phyloP scores from a whole-genome alignment of 2,113 vertebrate species.

The Tor tambroides region DNA sequence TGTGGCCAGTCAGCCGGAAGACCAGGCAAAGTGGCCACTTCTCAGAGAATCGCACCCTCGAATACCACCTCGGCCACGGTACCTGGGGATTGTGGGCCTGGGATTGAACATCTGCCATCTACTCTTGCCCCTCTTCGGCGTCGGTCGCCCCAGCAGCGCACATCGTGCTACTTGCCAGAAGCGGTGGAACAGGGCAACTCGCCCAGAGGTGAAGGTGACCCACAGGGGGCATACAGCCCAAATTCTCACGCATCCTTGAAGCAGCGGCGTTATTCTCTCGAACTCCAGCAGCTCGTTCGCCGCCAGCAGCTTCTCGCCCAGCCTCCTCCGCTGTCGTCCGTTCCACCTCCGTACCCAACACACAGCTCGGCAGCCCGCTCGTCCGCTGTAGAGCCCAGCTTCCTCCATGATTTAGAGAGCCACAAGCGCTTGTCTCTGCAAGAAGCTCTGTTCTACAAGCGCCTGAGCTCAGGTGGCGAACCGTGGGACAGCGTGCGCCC shows the following conservation, averaged over 20 bases:
- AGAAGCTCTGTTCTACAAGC: constrained; percentile 79
- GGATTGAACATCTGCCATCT: constrained; percentile 62
- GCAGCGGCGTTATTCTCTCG: constrained; percentile 78
- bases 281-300: constrained; percentile 78
- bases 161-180: constrained; percentile 73
- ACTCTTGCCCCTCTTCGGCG: constrained; percentile 71
- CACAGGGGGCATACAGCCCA: constrained; percentile 61
- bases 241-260: constrained; percentile 66
- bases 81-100: constrained; percentile 53
- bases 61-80: constrained; percentile 52
- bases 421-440: constrained; percentile 80
- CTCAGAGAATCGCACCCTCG: constrained; percentile 50
- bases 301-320: constrained; percentile 78
- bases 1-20: constrained; percentile 66
- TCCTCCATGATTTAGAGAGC: constrained; percentile 76
- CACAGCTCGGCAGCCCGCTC: constrained; percentile 58
- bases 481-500: constrained; percentile 76
- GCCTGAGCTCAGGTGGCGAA: constrained; percentile 76
- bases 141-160: constrained; percentile 73
- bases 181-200: constrained; percentile 70
- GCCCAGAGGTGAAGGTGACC: constrained; percentile 67
- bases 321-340: constrained; percentile 69
- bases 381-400: constrained; percentile 65
- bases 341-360: constrained; percentile 65
- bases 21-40: constrained; percentile 64